Base-by-base conservation (phyloP, 2,113 vertebrate species). In the Ameiurus melas region DNA sequence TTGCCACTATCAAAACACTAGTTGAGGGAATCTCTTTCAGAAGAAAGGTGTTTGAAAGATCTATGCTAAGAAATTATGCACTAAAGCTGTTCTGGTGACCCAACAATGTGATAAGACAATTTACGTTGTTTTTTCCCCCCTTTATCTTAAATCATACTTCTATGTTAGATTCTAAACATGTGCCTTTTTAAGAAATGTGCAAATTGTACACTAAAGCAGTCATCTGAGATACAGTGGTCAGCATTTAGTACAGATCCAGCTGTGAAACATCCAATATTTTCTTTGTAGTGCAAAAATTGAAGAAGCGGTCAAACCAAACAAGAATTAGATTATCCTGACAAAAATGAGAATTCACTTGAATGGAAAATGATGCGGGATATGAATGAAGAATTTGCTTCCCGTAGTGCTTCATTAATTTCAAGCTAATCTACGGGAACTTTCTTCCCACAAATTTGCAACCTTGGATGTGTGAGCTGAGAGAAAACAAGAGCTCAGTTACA, bases 281-380 rank as follows among this genome's bases (percentile, higher is more conserved):
- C 51, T 80, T 80, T 57, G 25, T 55, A 79, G 25, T 30, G 77
- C 27, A 77, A 79, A 79, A 75, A 79, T 17, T 30, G 13, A n/a
- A 51, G 25, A 79, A 79, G 77, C 17, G 14, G 53, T 81, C 78
- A 81, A 81, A 81, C n/a, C 3, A 81, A 81, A 81, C 51, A 81
- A 81, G 53, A 57, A 81, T 58, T 57, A 33, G 53, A 81, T 57
- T 57, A 8, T 57, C 17, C n/a, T 57, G 78, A 16, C 27, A 81
- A 57, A 17, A 81, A 78, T 33, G 16, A 6, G 2, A 79, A 30
- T 19, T 79, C 27, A 55, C 14, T 79, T 79, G 12, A 30, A 53
- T 30, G 47, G 2, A 55, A 78, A 78, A 25, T 39, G 33, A 77
- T 25, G 39, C 5, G 1, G n/a, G 51, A 80, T 17, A 57, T 55